These are phyloP conservation scores for Dusona sp. DNA, from an alignment of 2,888 invertebrate species.

Conservation along the genomic window DNA sequence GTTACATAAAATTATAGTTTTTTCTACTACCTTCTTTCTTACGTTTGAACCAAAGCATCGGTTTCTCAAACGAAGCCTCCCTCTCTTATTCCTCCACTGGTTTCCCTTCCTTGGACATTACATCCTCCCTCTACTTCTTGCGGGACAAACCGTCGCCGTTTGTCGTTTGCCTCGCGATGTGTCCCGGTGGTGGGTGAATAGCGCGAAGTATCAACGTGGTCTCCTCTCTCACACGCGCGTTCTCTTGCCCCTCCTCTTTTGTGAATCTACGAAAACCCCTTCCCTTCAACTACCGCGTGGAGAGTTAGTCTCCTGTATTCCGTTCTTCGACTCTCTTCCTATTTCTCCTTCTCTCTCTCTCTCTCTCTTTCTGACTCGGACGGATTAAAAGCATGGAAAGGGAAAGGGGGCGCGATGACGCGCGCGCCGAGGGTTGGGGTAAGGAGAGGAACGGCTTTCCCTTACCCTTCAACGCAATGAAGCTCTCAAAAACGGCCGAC, in stretches of 20 bases:
- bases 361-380: constrained; percentile 68
- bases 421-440: constrained; percentile 61
- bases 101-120: constrained; percentile 53
- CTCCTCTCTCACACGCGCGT: neutral
- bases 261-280: constrained; percentile 57
- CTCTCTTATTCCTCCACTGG: constrained; percentile 58
- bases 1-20: neutral
- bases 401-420: constrained; percentile 85
- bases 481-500: constrained; percentile 14
- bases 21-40: constrained; percentile 13
- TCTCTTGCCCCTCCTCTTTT: constrained; percentile 37
- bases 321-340: constrained; percentile 26
- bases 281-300: constrained; percentile 42
- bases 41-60: constrained; percentile 13
- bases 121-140: constrained; percentile 65
- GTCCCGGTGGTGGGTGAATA: constrained; percentile 60
- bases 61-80: constrained; percentile 43
- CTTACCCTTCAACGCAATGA: constrained; percentile 42
- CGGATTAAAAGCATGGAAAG: constrained; percentile 77
- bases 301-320: constrained; percentile 24
- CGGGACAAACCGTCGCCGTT: constrained; percentile 42
- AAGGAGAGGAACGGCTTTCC: constrained; percentile 55
- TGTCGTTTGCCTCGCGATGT: constrained; percentile 47
- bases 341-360: constrained; percentile 48
- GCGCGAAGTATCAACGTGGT: constrained; percentile 52